A percentile compares a stretch with the other conserved stretches of the same genome.
Conservation (phyloP, 2,797 vertebrate genomes). For the Acipenser transmontanus region DNA sequence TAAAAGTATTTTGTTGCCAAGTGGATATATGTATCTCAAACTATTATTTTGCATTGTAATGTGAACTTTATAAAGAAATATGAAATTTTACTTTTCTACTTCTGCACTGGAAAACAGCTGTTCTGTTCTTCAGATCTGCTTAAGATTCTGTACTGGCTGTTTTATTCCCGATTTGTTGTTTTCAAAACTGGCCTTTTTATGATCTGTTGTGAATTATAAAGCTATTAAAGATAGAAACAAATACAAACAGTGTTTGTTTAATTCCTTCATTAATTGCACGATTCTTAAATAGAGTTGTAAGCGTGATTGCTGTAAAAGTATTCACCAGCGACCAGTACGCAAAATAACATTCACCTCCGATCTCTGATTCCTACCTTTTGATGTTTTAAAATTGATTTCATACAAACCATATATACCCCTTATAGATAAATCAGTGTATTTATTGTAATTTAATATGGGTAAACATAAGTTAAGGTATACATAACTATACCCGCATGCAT, state of each 20-base stretch:
- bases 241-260: neutral
- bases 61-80: neutral
- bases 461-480: too few relatives aligned
- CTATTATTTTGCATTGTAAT: neutral
- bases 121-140: neutral
- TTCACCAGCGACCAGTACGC: neutral
- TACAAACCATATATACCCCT: too few relatives aligned
- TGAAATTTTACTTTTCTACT: neutral
- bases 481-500: too few relatives aligned
- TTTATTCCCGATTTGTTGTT: neutral
- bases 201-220: slow-evolving; percentile 2
- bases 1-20: neutral
- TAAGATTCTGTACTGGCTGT: neutral
- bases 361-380: neutral
- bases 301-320: neutral
- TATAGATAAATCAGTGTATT: too few relatives aligned
- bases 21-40: neutral
- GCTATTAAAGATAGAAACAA: neutral
- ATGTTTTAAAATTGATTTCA: neutral
- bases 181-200: slow-evolving; percentile 1
- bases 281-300: neutral
- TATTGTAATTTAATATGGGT: too few relatives aligned
- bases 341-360: neutral
- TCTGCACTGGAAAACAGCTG: neutral
- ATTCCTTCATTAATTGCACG: neutral